These are phyloP conservation scores for Leucoraja erinaceus DNA, from an alignment of 2,113 vertebrate genomes.

Conservation along the genomic window DNA sequence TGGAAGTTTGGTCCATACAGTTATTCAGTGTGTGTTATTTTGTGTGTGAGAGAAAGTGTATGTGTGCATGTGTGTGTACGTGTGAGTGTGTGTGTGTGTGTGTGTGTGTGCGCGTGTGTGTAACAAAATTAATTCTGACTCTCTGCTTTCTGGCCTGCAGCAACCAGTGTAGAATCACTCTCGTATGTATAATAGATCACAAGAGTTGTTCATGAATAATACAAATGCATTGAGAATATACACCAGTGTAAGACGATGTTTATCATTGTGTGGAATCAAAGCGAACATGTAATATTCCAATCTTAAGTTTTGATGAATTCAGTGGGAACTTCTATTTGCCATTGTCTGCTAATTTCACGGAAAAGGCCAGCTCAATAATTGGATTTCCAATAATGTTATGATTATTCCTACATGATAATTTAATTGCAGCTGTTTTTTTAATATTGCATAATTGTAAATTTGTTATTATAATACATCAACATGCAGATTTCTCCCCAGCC, in stretches of 20 bases:
- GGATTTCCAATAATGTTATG: slow-evolving; percentile 99
- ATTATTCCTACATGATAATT: slow-evolving; percentile 99
- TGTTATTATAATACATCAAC: slow-evolving; percentile 99
- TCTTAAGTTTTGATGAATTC: slow-evolving; percentile 99
- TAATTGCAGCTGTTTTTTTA: slow-evolving; percentile 95
- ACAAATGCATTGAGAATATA: slow-evolving; percentile 87
- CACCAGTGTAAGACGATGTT: slow-evolving; percentile 84
- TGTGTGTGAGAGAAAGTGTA: slow-evolving; percentile 96
- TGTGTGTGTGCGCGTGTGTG: slow-evolving; percentile 97
- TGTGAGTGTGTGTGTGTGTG: slow-evolving; percentile 97
- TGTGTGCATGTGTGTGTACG: slow-evolving; percentile 97
- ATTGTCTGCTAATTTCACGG: slow-evolving; percentile 98
- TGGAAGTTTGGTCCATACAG: slow-evolving; percentile 88
- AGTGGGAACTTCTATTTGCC: slow-evolving; percentile 94
- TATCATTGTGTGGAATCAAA: slow-evolving; percentile 99
- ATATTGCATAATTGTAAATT: slow-evolving; percentile 98
- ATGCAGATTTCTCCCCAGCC: slow-evolving; percentile 89
- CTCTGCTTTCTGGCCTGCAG: slow-evolving; percentile 81
- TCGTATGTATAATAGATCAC: slow-evolving; percentile 99
- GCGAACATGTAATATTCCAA: slow-evolving; percentile 99
- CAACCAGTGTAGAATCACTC: slow-evolving; percentile 92
- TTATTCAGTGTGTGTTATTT: slow-evolving; percentile 86
- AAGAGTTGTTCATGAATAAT: slow-evolving; percentile 99
- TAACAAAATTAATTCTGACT: slow-evolving; percentile 99
- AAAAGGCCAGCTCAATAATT: slow-evolving; percentile 97